Evolutionary conservation across 2,888 invertebrate species (phyloP).

Genomic region (Tiliacea aurago): DNA sequence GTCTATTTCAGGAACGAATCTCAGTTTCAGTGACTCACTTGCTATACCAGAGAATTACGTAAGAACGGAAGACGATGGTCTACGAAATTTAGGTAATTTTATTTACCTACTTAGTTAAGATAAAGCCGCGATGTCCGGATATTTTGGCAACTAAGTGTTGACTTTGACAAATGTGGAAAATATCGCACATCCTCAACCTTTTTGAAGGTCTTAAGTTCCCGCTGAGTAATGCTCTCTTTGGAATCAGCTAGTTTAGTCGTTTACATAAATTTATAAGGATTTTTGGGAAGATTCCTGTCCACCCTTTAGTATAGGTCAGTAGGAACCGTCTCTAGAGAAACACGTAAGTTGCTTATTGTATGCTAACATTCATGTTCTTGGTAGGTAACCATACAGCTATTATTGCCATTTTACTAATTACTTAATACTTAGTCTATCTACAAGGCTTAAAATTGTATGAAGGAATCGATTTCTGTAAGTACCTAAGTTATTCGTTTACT

Average conservation of each 20-base stretch:
- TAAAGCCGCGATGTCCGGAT: conserved; percentile 49
- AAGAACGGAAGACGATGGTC: conserved; percentile 43
- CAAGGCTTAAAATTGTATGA: not conserved
- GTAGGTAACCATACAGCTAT: not conserved
- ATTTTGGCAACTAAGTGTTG: conserved; percentile 41
- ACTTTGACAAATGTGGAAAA: conserved; percentile 50
- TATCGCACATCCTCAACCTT: conserved; percentile 12
- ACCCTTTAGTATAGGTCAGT: not conserved
- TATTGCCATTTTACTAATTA: not conserved
- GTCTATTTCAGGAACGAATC: conserved; percentile 58
- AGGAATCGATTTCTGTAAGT: not conserved
- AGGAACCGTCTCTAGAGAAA: not conserved
- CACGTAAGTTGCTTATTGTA: not conserved
- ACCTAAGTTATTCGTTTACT: not conserved
- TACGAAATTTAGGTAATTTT: conserved; percentile 37
- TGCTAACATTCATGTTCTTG: not conserved
- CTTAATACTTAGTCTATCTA: not conserved
- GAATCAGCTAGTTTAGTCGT: not conserved
- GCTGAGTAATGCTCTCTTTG: conserved; percentile 4
- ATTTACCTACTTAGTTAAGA: conserved; percentile 43
- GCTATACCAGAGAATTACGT: conserved; percentile 31
- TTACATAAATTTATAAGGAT: not conserved
- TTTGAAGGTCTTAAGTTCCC: conserved; percentile 11
- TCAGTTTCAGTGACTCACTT: conserved; percentile 54
- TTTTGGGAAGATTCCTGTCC: not conserved